Base-by-base conservation (phyloP, 2,797 vertebrate species). In the Arrhamphus sclerolepis region DNA sequence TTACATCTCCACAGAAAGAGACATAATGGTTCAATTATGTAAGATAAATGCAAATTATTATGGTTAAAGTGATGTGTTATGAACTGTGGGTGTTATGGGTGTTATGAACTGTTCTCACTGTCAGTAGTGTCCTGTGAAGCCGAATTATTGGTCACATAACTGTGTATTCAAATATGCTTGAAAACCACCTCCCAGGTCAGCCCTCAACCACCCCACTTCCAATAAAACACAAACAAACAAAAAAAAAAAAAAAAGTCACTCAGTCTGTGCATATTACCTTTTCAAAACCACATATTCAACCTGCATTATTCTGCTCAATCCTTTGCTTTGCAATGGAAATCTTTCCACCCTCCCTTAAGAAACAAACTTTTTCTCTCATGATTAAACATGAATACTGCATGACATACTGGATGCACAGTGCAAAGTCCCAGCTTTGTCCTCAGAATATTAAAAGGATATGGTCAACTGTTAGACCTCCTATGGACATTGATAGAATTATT, bases 401-500 rank as follows among this genome's bases (percentile, higher is more conserved):
- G 56, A 61, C 46, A 56, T 62, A 59, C 62, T 48, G 62, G 66
- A 71, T 66, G 40, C 43, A 50, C 17, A 48, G 48, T 34, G 47
- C 56, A 75, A 47, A 82, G 70, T 70, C 52, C 42, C 53, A 75
- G 50, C 54, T 40, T 59, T 53, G 80, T 77, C 74, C 71, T 78
- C 46, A 44, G 41, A 77, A 72, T 68, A 66, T 52, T 67, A 54
- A 53, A 66, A 42, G 69, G 34, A 24, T 61, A 72, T 85, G 90
- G 92, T 92, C 89, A 92, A 88, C 91, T 86, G 86, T 82, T 80
- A 86, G 89, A 88, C 87, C 90, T 93, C 93, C 92, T 89, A 86
- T 90, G 91, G 92, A 89, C 83, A 94, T 88, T 90, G 91, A 92
- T 91, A 87, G 92, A 93, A 94, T 93, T 89, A 95, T 92, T 84